Conservation (phyloP, 2,113 vertebrate genomes). For the Cryptotis parvus region DNA sequence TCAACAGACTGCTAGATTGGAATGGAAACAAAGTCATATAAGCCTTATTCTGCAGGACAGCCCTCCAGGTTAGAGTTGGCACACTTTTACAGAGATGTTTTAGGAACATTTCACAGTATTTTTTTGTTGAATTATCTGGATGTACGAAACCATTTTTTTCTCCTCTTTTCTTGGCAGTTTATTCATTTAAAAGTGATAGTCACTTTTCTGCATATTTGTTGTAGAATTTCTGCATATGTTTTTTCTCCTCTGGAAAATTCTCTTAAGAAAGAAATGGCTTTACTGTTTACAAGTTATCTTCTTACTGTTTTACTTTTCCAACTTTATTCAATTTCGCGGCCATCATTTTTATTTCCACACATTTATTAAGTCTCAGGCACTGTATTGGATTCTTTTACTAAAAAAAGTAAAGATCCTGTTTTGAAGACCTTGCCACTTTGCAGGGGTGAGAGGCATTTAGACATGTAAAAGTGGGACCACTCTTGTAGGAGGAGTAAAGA, state of each 20-base stretch:
- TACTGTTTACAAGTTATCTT: background rate
- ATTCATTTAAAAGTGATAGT: conserved; percentile 1
- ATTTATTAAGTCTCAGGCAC: background rate
- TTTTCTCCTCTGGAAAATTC: background rate
- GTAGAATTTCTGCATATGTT: too few relatives aligned
- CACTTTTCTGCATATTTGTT: background rate
- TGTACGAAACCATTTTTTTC: background rate
- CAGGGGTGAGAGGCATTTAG: background rate
- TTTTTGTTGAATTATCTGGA: background rate
- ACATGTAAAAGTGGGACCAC: background rate
- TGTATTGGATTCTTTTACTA: background rate
- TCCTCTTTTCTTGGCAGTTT: background rate
- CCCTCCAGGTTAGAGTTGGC: background rate
- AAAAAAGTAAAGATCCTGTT: background rate
- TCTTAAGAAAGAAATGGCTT: background rate
- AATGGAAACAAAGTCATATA: background rate
- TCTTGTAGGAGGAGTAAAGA: background rate
- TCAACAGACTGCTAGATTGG: conserved; percentile 12
- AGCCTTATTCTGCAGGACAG: conserved; percentile 15
- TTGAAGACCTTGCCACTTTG: background rate
- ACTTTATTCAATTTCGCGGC: background rate
- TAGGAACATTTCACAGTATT: background rate
- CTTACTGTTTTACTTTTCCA: background rate
- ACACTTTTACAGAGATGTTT: conserved; percentile 39
- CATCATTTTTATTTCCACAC: background rate